Evolutionary conservation across 2,797 vertebrate genomes (phyloP), one percentile per base, ranked within the genome.

Genomic region (Scleropages formosus): DNA sequence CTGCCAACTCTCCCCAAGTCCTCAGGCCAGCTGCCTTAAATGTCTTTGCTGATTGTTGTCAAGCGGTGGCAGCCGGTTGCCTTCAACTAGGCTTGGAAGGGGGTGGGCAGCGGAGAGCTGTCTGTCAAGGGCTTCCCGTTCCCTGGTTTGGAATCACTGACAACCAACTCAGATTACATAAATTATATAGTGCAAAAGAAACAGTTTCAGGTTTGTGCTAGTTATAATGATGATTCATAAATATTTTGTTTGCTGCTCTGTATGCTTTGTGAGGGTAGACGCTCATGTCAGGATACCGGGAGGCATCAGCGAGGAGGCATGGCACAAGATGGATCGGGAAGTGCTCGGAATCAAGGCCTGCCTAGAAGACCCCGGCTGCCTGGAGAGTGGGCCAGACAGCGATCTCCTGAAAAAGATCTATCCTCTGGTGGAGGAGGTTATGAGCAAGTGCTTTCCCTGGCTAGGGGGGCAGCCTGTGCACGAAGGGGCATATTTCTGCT

Each of bases 401-500:
- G 26, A 63, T 27, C 31, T 27, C 7, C 39, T 20, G 0, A 22
- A 8, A 39, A 20, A 46, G 18, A 73, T 18, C 20, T 0, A 26
- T 1, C 20, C 0, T 8, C 58, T 77, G 58, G 68, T 90, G 9
- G 71, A 82, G 39, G 53, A 0, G 12, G 82, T 56, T 11, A 82
- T 85, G 46, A 4, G 26, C 0, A 1, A 74, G 18, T 70, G 64
- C 16, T 81, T 90, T 73, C 82, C 85, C 1, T 18, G 58, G 6
- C 60, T 73, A 76, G 76, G 20, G 63, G 27, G 46, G 1, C 76
- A 1, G 0, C 47, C 60, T 49, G 26, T 39, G 4, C 56, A 62
- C 3, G 4, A 24, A 13, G 61, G 39, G 65, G 27, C 39, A 53
- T 47, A 73, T 22, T 0, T 18, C 26, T 10, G 53, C 62, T 77